Conservation (phyloP, 2,113 vertebrate genomes). For the Ailuropoda melanoleuca region DNA sequence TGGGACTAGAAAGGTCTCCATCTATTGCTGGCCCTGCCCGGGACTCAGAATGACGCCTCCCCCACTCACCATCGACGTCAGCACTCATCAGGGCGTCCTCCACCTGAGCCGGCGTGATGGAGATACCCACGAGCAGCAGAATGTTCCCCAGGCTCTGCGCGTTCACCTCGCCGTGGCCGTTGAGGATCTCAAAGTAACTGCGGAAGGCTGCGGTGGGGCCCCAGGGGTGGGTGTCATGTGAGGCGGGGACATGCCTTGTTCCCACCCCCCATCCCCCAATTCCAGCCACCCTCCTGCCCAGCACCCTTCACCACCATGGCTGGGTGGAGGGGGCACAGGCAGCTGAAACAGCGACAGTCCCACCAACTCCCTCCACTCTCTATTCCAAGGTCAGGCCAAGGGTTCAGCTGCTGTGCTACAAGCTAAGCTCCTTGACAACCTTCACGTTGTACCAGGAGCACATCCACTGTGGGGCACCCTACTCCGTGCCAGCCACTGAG, state of each 20-base stretch:
- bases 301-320: fast-evolving
- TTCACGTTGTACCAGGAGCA: not conserved
- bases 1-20: fast-evolving
- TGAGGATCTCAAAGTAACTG: slow-evolving; percentile 74
- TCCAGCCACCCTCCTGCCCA: not conserved
- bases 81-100: slow-evolving; percentile 60
- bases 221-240: fast-evolving
- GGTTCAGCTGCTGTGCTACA: not conserved
- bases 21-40: fast-evolving
- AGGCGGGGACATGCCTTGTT: not conserved
- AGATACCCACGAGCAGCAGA: slow-evolving; percentile 47
- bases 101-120: slow-evolving; percentile 34
- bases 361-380: not conserved
- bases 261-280: no score
- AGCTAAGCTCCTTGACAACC: not conserved
- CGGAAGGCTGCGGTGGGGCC: slow-evolving; percentile 59
- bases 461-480: not conserved
- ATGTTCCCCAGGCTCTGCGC: slow-evolving; percentile 45
- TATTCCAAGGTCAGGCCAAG: not conserved
- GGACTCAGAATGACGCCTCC: not conserved
- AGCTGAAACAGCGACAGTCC: not conserved
- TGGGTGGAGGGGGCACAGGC: not conserved
- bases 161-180: slow-evolving; percentile 29
- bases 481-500: not conserved
- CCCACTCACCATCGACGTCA: slow-evolving; percentile 49